These are phyloP conservation scores for Zygothrica quintamaculata DNA, from an alignment of 2,888 invertebrate species.

Conservation along the genomic window DNA sequence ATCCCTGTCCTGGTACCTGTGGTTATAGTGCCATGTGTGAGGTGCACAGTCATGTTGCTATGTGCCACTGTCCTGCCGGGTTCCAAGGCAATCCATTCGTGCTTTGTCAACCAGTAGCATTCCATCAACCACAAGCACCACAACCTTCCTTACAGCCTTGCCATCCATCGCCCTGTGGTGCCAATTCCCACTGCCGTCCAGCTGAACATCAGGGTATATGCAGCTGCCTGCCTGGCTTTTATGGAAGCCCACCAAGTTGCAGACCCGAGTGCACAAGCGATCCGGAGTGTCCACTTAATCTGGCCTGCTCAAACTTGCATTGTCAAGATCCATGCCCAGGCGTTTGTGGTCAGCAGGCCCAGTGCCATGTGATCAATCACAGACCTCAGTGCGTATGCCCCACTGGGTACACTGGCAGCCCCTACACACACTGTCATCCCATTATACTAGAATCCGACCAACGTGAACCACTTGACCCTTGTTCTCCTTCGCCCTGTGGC, in stretches of 20 bases:
- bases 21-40: slow-evolving; percentile 89
- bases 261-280: slow-evolving; percentile 89
- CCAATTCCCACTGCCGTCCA: slow-evolving; percentile 88
- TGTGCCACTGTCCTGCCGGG: slow-evolving; percentile 86
- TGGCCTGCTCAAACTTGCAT: slow-evolving; percentile 89
- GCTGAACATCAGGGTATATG: slow-evolving; percentile 87
- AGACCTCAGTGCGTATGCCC: slow-evolving; percentile 90
- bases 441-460: slow-evolving; percentile 47
- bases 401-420: slow-evolving; percentile 88
- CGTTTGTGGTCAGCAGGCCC: slow-evolving; percentile 88
- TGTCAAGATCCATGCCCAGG: slow-evolving; percentile 91
- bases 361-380: slow-evolving; percentile 89
- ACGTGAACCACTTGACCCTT: slow-evolving; percentile 83
- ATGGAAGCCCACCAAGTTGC: slow-evolving; percentile 89
- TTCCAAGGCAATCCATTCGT: slow-evolving; percentile 89
- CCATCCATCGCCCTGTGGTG: slow-evolving; percentile 89
- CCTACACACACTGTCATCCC: slow-evolving; percentile 86
- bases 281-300: slow-evolving; percentile 88
- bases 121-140: slow-evolving; percentile 22
- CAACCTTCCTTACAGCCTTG: slow-evolving; percentile 88
- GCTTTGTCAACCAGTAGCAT: slow-evolving; percentile 84
- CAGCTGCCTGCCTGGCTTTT: slow-evolving; percentile 87
- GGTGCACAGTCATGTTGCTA: slow-evolving; percentile 89
- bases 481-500: slow-evolving; percentile 88
- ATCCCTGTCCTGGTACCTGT: slow-evolving; percentile 90